Base-by-base conservation (phyloP, 2,113 vertebrate genomes). In the Mellivora capensis region DNA sequence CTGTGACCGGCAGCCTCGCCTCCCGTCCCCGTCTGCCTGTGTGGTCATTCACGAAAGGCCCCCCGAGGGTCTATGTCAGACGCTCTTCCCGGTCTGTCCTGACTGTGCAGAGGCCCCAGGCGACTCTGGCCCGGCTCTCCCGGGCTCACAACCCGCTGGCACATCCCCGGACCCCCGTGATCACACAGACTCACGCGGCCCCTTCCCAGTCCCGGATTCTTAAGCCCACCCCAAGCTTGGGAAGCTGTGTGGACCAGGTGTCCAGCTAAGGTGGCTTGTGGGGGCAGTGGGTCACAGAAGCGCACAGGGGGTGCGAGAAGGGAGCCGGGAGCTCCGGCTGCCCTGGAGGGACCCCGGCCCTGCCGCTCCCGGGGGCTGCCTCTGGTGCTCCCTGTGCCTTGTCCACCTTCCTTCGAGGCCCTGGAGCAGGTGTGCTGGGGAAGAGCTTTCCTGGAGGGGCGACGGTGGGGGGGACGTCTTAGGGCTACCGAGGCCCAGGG, bases 371-470 rank as follows among this genome's bases (percentile, higher is more conserved):
- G 1, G 29, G 27, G 6, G 37, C 37, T 13, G 71, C 37, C 71
- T 34, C 37, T 21, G 1, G 39, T 14, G 39, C 39, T 42, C 37
- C 62, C 31, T 17, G 62, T 34, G 31, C 62, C 31, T 34, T 7
- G 6, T 17, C 62, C 31, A 17, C 62, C 42, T 29, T 27, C 39
- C 42, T 76, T 27, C 4, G 72, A 31, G 21, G 54, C 39, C 39
- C 9, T 2, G 0, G 80, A 61, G 57, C 15, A 0, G 54, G 9
- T 23, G 2, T 3, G 6, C n/a, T 17, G 14, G 64, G 31, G 2
- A 3, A 34, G n/a, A 39, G 25, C 29, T 14, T 85, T 31, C 3
- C 8, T 6, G 39, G 37, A 23, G 64, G 67, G 27, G 31, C 8
- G 14, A 17, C 17, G 0, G n/a, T n/a, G 15, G 52, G 18, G 52